Evolutionary conservation across 35 echinoderm and acorn worm genomes (phyloP).

Genomic region (Heliocidaris tuberculata): DNA sequence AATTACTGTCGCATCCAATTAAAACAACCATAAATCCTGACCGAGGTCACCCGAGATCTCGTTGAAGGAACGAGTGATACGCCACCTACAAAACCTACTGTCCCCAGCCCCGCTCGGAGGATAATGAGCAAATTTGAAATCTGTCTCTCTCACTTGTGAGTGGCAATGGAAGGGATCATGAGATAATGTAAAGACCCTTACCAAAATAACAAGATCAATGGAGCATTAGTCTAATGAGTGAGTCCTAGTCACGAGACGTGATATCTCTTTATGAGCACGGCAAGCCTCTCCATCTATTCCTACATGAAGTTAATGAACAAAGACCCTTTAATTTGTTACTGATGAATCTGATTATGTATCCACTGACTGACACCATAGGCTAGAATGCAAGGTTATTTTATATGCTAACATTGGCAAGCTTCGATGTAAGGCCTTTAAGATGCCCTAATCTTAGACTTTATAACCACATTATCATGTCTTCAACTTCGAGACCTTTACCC

Average conservation of each 20-base stretch:
- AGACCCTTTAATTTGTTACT: background rate
- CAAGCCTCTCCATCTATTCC: background rate
- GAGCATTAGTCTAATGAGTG: background rate
- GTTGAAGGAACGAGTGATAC: slow-evolving; percentile 1
- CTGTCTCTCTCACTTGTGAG: background rate
- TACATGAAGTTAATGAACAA: background rate
- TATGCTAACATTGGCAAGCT: background rate
- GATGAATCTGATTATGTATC: background rate
- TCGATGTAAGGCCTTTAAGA: background rate
- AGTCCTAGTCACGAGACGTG: background rate
- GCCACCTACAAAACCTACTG: background rate
- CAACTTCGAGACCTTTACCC: no score
- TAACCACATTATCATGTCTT: no score
- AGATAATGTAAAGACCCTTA: background rate
- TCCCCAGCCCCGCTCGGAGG: background rate
- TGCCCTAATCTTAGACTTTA: no score
- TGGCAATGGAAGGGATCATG: background rate
- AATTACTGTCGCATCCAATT: slow-evolving; percentile 14
- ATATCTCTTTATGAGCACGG: background rate
- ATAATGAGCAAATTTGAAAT: slow-evolving; percentile 21
- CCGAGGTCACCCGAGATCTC: background rate
- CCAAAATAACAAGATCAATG: slow-evolving; percentile 10
- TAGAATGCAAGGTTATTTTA: background rate
- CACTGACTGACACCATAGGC: background rate
- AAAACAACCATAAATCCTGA: background rate